A percentile compares a stretch with the other conserved stretches of the same genome.
Conservation (phyloP, 2,113 vertebrate genomes). For the Paracanthobrama guichenoti region DNA sequence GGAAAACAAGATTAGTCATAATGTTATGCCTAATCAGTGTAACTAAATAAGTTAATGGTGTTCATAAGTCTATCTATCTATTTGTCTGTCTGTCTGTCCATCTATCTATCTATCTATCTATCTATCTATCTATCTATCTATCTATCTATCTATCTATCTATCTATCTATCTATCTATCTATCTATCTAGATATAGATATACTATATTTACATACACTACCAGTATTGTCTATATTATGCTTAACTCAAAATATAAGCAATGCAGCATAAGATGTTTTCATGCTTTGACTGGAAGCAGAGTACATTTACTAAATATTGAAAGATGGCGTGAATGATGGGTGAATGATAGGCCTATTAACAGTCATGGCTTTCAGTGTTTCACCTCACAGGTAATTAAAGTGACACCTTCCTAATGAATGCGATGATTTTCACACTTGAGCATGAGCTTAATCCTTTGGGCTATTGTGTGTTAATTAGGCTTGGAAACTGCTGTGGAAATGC, state of each 20-base stretch:
- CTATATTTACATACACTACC: not conserved
- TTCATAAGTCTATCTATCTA: not conserved
- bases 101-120: not conserved
- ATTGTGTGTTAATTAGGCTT: constrained; percentile 39
- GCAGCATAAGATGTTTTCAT: not conserved
- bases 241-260: not conserved
- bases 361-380: not conserved
- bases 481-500: constrained; percentile 16
- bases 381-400: constrained; percentile 41
- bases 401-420: constrained; percentile 18
- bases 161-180: not conserved
- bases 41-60: not conserved
- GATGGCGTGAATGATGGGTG: not conserved
- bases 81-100: no score
- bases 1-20: no score
- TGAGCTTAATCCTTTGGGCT: not conserved
- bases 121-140: not conserved
- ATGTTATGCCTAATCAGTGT: no score
- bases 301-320: not conserved
- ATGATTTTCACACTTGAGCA: constrained; percentile 24
- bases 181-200: not conserved
- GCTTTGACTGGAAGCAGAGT: not conserved
- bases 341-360: constrained; percentile 13
- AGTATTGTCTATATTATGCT: not conserved
- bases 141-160: not conserved